Percentiles rank a stretch among this genome's conserved stretches.
Evolutionary conservation across 2,888 invertebrate species (phyloP).

Genomic region (Apotomis capreana): DNA sequence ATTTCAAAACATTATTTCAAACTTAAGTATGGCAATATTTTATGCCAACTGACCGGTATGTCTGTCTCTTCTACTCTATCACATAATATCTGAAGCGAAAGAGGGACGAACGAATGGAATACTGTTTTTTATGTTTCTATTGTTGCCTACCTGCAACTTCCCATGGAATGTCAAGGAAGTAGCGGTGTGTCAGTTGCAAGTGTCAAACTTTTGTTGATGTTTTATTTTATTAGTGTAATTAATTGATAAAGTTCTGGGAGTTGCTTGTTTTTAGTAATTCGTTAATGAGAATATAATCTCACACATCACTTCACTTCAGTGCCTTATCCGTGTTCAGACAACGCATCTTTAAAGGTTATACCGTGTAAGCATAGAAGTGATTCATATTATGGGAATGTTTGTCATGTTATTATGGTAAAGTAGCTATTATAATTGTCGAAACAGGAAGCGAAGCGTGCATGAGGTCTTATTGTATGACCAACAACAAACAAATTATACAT

Average conservation of each 20-base stretch:
- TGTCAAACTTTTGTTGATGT: constrained; percentile 81
- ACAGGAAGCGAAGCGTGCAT: constrained; percentile 61
- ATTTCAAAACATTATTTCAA: not conserved
- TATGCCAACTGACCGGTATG: constrained; percentile 54
- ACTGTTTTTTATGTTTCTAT: constrained; percentile 47
- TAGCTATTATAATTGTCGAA: constrained; percentile 62
- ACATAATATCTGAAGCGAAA: not conserved
- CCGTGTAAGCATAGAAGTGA: constrained; percentile 67
- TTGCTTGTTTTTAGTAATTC: constrained; percentile 56
- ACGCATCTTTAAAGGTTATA: constrained; percentile 57
- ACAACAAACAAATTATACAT: constrained; percentile 28
- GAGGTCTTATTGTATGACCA: constrained; percentile 46
- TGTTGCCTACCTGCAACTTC: constrained; percentile 46
- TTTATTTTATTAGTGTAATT: constrained; percentile 68
- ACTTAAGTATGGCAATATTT: constrained; percentile 9
- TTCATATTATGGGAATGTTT: constrained; percentile 78
- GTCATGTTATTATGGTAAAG: constrained; percentile 65
- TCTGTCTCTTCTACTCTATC: constrained; percentile 48
- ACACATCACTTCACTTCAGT: constrained; percentile 47
- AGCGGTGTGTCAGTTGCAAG: constrained; percentile 45
- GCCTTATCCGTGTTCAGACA: constrained; percentile 50
- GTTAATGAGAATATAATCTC: constrained; percentile 65
- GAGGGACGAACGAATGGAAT: constrained; percentile 45
- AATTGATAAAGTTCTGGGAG: constrained; percentile 58
- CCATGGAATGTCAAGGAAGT: constrained; percentile 40